Percentiles rank a stretch among this genome's conserved stretches.
Conservation (phyloP, 2,888 invertebrate genomes). For the Diarsia dahlii region DNA sequence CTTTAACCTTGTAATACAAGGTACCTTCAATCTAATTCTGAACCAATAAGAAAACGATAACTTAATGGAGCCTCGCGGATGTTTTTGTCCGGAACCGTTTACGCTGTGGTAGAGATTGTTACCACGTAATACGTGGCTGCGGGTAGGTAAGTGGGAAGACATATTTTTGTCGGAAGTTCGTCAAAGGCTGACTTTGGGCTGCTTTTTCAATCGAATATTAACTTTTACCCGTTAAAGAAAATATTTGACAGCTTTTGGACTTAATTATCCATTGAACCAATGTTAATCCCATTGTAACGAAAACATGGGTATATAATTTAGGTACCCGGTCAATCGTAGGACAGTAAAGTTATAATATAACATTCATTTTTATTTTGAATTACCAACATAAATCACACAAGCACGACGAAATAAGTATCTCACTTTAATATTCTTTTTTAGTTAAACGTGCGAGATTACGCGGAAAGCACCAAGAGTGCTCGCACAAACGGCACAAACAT, state of each 20-base stretch:
- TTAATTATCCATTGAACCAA: neutral
- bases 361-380: neutral
- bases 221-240: neutral
- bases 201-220: neutral
- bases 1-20: slow-evolving; percentile 20
- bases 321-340: neutral
- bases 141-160: neutral
- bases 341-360: neutral
- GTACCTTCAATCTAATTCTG: slow-evolving; percentile 41
- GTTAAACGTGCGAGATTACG: slow-evolving; percentile 33
- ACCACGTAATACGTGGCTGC: slow-evolving; percentile 1
- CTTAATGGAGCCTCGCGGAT: slow-evolving; percentile 43
- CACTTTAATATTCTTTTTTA: slow-evolving; percentile 48
- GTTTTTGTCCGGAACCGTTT: slow-evolving; percentile 39
- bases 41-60: slow-evolving; percentile 53
- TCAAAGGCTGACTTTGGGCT: neutral
- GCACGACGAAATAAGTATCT: neutral
- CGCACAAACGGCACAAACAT: slow-evolving; percentile 25
- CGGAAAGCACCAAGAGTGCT: slow-evolving; percentile 15
- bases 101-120: slow-evolving; percentile 20
- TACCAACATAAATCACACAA: slow-evolving; percentile 9
- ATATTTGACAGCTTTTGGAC: neutral
- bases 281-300: neutral
- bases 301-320: neutral
- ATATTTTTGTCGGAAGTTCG: neutral